phyloP scores from a whole-genome alignment of 2,113 vertebrate genomes.

The Sceloporus tristichus region DNA sequence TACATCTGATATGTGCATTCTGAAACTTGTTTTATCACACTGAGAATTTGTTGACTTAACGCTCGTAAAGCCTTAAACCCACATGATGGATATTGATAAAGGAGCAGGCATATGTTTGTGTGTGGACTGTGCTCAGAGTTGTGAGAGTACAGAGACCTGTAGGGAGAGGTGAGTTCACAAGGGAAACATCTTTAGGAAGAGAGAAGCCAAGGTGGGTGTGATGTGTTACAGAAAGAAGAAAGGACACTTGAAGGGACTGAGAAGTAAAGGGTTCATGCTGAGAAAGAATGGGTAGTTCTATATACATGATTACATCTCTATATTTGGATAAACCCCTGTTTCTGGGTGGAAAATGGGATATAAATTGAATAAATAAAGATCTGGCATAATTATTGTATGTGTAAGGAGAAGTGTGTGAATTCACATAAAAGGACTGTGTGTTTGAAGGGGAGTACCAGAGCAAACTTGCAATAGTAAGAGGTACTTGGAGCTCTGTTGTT shows the following conservation, averaged over 20 bases:
- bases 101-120: neutral
- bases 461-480: neutral
- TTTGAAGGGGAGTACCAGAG: neutral
- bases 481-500: too few relatives aligned
- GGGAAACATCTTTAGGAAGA: neutral
- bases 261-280: neutral
- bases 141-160: neutral
- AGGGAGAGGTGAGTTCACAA: neutral
- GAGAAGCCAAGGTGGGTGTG: too few relatives aligned
- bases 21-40: neutral
- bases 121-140: neutral
- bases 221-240: neutral
- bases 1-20: neutral
- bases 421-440: neutral
- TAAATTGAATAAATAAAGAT: neutral
- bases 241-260: too few relatives aligned
- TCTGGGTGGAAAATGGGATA: neutral
- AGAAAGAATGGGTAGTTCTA: neutral
- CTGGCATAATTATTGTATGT: neutral
- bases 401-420: neutral
- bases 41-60: neutral
- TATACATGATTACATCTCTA: neutral
- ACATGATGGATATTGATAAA: neutral
- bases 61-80: neutral
- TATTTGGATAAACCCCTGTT: neutral